Evolutionary conservation across 1,140 invertebrate species (phyloP).

Genomic region (Mycetomoellerius zeteki): DNA sequence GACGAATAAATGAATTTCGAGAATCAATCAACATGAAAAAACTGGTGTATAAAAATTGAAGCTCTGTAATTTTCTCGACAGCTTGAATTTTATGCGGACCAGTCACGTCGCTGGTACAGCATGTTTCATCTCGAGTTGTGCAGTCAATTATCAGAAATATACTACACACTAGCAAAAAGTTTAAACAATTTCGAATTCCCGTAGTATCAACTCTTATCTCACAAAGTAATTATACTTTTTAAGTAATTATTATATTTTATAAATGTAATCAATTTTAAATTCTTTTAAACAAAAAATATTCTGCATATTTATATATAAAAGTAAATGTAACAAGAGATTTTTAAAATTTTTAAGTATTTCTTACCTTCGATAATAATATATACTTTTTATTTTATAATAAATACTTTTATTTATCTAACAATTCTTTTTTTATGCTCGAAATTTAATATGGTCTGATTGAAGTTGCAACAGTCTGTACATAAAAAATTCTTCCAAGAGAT

Average conservation of each 20-base stretch:
- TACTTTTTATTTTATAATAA: background rate
- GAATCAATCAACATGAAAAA: slow-evolving; percentile 43
- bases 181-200: too few relatives aligned
- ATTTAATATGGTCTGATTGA: background rate
- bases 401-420: background rate
- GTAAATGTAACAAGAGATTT: too few relatives aligned
- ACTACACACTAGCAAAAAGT: too few relatives aligned
- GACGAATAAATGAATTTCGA: slow-evolving; percentile 29
- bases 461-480: slow-evolving; percentile 9
- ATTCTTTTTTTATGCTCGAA: background rate
- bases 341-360: too few relatives aligned
- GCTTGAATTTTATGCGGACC: slow-evolving; percentile 40
- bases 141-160: background rate
- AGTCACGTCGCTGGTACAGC: background rate
- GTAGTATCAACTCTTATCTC: too few relatives aligned
- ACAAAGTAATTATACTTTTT: too few relatives aligned
- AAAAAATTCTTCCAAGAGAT: background rate
- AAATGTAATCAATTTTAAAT: too few relatives aligned
- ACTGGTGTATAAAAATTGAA: slow-evolving; percentile 25
- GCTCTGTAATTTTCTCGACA: slow-evolving; percentile 28
- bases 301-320: too few relatives aligned
- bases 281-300: too few relatives aligned
- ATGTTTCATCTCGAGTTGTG: background rate
- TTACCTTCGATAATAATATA: background rate
- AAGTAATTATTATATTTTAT: too few relatives aligned